These are phyloP conservation scores for Pogoniulus pusillus DNA, from an alignment of 2,797 vertebrate genomes.

Conservation along the genomic window DNA sequence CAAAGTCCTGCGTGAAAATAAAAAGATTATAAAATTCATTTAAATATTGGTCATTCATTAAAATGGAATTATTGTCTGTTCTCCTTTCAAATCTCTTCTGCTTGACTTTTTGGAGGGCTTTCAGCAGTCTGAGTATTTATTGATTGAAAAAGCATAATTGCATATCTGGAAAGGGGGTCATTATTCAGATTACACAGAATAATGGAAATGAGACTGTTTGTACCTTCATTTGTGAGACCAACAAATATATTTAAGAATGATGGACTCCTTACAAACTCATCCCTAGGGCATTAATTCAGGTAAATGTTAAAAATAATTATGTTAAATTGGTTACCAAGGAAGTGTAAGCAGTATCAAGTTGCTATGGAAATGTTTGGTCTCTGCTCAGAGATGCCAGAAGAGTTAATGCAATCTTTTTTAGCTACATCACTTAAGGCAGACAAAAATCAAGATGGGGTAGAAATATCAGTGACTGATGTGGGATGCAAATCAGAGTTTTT, in stretches of 20 bases:
- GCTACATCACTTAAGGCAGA: neutral
- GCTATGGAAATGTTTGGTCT: slow-evolving; percentile 56
- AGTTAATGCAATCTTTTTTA: neutral
- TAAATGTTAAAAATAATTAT: slow-evolving; percentile 61
- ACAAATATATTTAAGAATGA: neutral
- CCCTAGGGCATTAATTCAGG: slow-evolving; percentile 24
- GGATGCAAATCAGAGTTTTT: neutral
- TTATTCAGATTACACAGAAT: neutral
- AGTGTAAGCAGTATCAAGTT: slow-evolving; percentile 30
- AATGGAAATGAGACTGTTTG: neutral
- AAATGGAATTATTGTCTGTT: neutral
- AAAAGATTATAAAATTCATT: neutral
- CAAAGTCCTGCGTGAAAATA: neutral
- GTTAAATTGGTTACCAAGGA: slow-evolving; percentile 59
- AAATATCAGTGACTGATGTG: neutral
- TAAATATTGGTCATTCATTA: neutral
- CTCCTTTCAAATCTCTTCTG: neutral
- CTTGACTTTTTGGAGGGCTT: neutral
- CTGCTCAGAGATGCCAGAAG: neutral
- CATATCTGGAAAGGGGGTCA: neutral
- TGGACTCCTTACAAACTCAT: slow-evolving; percentile 36
- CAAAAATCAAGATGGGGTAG: neutral
- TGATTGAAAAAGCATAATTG: neutral
- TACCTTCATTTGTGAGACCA: slow-evolving; percentile 33
- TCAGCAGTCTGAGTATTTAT: neutral